phyloP scores from a whole-genome alignment of 2,888 invertebrate genomes.

The Stegophylla sp. region DNA sequence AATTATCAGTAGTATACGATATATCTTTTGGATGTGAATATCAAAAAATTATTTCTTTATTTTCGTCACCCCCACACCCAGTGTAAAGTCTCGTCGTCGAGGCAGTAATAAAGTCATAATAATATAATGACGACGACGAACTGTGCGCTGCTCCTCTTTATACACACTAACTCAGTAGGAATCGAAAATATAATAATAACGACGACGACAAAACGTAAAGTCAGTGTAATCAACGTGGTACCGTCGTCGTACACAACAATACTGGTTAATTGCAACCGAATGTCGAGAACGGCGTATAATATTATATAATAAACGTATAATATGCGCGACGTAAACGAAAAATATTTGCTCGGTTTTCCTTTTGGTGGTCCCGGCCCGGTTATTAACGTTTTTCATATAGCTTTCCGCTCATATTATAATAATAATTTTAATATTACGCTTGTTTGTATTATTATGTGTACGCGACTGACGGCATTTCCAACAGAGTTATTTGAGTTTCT shows the following conservation, averaged over 20 bases:
- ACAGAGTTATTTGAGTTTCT: constrained; percentile 38
- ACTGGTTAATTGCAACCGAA: constrained; percentile 42
- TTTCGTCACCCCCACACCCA: too few species aligned
- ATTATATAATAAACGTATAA: neutral
- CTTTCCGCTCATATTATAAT: neutral
- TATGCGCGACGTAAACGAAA: constrained; percentile 4
- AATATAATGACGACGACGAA: neutral
- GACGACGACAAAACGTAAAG: neutral
- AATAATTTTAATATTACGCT: neutral
- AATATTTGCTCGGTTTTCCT: constrained; percentile 35
- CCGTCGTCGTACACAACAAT: neutral
- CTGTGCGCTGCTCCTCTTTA: neutral
- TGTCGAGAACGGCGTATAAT: neutral
- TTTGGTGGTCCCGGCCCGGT: neutral
- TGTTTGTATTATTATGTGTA: too few species aligned
- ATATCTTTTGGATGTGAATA: too few species aligned
- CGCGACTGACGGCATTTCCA: constrained; percentile 9
- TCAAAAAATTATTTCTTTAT: too few species aligned
- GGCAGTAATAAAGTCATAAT: neutral
- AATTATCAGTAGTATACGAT: too few species aligned
- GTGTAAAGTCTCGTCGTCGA: neutral
- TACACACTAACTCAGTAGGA: too few species aligned
- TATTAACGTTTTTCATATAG: constrained; percentile 20
- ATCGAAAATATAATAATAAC: too few species aligned
- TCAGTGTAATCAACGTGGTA: neutral